A percentile compares a stretch with the other conserved stretches of the same genome.
Conservation (phyloP, 2,888 invertebrate species). For the Antheraea assamensis region DNA sequence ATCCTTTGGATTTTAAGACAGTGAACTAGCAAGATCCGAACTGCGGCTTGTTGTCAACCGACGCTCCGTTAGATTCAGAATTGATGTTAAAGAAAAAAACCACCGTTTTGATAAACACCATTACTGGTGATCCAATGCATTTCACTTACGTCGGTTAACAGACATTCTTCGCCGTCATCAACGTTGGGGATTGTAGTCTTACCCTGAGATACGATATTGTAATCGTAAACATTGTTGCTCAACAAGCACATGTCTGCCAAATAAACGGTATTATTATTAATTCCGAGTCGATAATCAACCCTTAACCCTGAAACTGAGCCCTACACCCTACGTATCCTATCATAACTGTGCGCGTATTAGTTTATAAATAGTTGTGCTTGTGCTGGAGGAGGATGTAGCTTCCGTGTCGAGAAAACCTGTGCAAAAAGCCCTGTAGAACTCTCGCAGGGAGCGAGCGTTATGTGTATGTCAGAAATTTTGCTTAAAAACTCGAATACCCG, state of each 20-base stretch:
- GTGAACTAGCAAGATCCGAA: conserved; percentile 8
- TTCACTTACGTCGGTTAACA: conserved; percentile 93
- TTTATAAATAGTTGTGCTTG: conserved; percentile 58
- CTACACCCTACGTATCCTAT: conserved; percentile 48
- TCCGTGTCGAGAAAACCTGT: conserved; percentile 61
- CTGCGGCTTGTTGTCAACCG: conserved; percentile 6
- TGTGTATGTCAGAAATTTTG: conserved; percentile 72
- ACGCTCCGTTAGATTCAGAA: neutral
- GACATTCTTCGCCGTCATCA: conserved; percentile 97
- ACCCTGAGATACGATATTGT: conserved; percentile 97
- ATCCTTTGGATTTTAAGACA: conserved; percentile 2
- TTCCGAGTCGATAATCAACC: conserved; percentile 27
- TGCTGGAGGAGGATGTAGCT: conserved; percentile 55
- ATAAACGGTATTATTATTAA: conserved; percentile 53
- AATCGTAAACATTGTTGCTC: conserved; percentile 95
- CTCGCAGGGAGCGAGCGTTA: conserved; percentile 73
- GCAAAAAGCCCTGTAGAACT: conserved; percentile 69
- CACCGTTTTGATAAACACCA: neutral
- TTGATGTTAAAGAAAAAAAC: conserved; percentile 1
- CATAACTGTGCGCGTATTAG: conserved; percentile 57
- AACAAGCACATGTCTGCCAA: conserved; percentile 90
- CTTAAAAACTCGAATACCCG: conserved; percentile 30
- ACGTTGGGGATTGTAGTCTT: conserved; percentile 97
- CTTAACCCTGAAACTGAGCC: conserved; percentile 35
- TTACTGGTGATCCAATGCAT: conserved; percentile 26